Evolutionary conservation across 2,797 vertebrate genomes (phyloP).

Genomic region (Martes flavigula): DNA sequence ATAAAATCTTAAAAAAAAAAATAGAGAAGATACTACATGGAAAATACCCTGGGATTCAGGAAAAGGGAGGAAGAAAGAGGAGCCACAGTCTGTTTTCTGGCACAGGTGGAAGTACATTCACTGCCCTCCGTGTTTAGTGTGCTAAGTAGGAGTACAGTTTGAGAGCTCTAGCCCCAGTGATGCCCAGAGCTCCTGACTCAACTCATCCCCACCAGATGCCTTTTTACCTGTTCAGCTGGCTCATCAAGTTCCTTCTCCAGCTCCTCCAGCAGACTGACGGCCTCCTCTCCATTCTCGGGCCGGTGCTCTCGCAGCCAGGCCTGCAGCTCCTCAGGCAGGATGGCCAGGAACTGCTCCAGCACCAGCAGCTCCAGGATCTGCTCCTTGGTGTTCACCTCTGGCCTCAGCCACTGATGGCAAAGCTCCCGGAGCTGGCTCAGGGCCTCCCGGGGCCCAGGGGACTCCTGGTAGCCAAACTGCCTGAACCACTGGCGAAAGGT

Average conservation of each 20-base stretch:
- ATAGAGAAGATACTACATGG: neutral
- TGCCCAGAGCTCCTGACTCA: neutral
- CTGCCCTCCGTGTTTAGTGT: accelerated
- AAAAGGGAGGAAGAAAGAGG: neutral
- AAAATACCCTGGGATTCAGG: neutral
- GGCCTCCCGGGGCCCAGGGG: slow-evolving; percentile 25
- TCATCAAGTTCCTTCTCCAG: slow-evolving; percentile 10
- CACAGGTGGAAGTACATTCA: neutral
- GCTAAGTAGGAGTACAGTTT: neutral
- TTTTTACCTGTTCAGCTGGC: slow-evolving; percentile 30
- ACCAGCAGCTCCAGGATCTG: slow-evolving; percentile 60
- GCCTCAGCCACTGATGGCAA: slow-evolving; percentile 51
- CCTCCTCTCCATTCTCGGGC: slow-evolving; percentile 33
- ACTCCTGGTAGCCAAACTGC: slow-evolving; percentile 51
- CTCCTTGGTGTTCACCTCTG: slow-evolving; percentile 24
- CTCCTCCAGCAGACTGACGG: slow-evolving; percentile 36
- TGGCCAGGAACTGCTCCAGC: slow-evolving; percentile 63
- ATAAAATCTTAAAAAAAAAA: neutral
- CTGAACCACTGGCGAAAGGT: slow-evolving; percentile 45
- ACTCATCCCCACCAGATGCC: neutral
- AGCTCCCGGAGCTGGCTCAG: neutral
- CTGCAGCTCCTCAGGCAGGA: slow-evolving; percentile 42
- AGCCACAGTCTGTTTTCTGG: neutral
- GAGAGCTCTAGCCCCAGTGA: accelerated
- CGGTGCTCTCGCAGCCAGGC: neutral